These are phyloP conservation scores for Amazona vittata DNA, from an alignment of 2,113 vertebrate genomes.

Conservation along the genomic window DNA sequence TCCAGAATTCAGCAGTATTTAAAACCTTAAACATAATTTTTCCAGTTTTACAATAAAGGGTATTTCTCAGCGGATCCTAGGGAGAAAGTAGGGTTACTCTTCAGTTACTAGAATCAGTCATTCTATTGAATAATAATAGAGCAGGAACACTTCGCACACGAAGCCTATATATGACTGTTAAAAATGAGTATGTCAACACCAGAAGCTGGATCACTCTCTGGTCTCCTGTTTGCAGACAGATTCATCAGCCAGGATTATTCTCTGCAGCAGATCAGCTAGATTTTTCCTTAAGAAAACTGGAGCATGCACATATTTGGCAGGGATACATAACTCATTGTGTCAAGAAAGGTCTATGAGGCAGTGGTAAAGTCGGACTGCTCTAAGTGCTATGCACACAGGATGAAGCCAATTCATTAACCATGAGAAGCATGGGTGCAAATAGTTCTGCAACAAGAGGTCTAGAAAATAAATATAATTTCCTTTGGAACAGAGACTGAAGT, in stretches of 20 bases:
- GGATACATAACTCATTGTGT: background rate
- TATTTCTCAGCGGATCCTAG: background rate
- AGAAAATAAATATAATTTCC: background rate
- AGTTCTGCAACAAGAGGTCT: background rate
- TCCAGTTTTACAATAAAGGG: background rate
- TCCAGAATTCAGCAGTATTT: background rate
- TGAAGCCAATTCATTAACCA: background rate
- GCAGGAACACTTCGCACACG: background rate
- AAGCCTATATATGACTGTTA: background rate
- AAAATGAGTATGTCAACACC: background rate
- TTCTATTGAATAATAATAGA: background rate
- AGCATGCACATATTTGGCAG: rapidly evolving
- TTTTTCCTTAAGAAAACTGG: background rate
- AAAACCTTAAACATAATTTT: background rate
- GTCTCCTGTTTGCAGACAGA: background rate
- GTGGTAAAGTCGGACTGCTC: background rate
- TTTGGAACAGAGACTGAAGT: background rate
- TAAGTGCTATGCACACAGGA: background rate
- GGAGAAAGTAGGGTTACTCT: background rate
- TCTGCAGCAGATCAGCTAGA: background rate
- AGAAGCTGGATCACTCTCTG: background rate
- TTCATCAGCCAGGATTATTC: background rate
- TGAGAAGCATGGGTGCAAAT: background rate
- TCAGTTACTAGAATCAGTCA: background rate
- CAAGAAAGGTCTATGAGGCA: background rate